phyloP scores from a whole-genome alignment of 1,140 invertebrate genomes.

The Oryzaephilus surinamensis region DNA sequence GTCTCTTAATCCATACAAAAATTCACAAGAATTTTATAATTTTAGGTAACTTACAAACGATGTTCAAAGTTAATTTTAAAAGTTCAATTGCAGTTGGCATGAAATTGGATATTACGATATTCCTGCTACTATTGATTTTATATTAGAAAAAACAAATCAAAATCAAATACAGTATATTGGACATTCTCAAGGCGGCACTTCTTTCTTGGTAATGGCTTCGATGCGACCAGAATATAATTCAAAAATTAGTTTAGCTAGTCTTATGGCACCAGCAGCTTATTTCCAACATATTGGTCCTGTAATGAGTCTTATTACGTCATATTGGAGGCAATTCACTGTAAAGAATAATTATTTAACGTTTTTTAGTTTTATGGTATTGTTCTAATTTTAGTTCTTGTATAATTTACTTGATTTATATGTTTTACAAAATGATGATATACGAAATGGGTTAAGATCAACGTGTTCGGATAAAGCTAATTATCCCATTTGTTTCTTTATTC shows the following conservation, averaged over 20 bases:
- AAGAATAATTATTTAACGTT: not conserved
- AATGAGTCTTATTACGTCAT: constrained; percentile 1
- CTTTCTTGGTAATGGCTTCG: not conserved
- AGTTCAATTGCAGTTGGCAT: constrained; percentile 46
- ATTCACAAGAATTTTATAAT: constrained; percentile 5
- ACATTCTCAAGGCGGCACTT: not conserved
- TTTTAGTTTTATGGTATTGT: constrained; percentile 8
- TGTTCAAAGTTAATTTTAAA: too few species aligned
- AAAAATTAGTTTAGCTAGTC: not conserved
- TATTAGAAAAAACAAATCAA: constrained; percentile 39
- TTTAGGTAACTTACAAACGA: too few species aligned
- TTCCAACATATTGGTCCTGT: constrained; percentile 12
- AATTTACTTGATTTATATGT: not conserved
- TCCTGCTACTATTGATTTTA: constrained; percentile 48
- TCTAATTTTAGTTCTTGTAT: not conserved
- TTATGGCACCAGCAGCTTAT: not conserved
- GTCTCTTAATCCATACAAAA: constrained; percentile 1
- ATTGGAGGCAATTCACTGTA: not conserved
- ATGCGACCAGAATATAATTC: not conserved
- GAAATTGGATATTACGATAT: constrained; percentile 55
- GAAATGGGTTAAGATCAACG: not conserved
- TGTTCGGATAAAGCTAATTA: too few species aligned
- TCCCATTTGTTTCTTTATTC: too few species aligned
- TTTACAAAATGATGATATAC: constrained; percentile 3
- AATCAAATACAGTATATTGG: not conserved